Conservation (phyloP, 2,888 invertebrate genomes). For the Masnerella sp. region DNA sequence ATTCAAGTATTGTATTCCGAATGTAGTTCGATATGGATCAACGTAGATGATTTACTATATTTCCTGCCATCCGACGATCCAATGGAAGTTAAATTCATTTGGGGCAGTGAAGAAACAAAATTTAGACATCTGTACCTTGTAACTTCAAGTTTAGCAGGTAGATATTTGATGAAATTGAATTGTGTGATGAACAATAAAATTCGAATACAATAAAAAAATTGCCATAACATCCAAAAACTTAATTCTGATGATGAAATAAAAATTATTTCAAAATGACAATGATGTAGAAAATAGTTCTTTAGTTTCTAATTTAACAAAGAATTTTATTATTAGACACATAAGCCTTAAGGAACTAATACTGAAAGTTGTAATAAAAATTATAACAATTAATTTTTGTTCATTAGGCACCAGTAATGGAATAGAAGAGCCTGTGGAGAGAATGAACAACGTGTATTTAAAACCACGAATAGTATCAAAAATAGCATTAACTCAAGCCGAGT, state of each 20-base stretch:
- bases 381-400: conserved; percentile 66
- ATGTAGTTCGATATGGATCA: conserved; percentile 90
- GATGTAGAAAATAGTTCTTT: too few species aligned
- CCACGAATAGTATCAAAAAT: conserved; percentile 85
- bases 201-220: too few species aligned
- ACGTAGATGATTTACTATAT: conserved; percentile 93
- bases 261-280: too few species aligned
- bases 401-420: conserved; percentile 80
- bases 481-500: conserved; percentile 92
- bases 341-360: too few species aligned
- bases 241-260: too few species aligned
- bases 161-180: not conserved
- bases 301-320: too few species aligned
- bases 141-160: conserved; percentile 80
- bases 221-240: too few species aligned
- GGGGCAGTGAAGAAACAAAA: conserved; percentile 95
- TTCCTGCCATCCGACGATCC: conserved; percentile 84
- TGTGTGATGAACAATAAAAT: not conserved
- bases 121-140: conserved; percentile 92
- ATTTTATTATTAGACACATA: too few species aligned
- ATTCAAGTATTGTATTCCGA: conserved; percentile 83
- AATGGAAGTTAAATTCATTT: conserved; percentile 84
- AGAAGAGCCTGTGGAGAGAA: conserved; percentile 78
- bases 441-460: conserved; percentile 79
- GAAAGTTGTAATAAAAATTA: too few species aligned